Conservation (phyloP, 1,140 invertebrate genomes). For the Hyphantria cunea region DNA sequence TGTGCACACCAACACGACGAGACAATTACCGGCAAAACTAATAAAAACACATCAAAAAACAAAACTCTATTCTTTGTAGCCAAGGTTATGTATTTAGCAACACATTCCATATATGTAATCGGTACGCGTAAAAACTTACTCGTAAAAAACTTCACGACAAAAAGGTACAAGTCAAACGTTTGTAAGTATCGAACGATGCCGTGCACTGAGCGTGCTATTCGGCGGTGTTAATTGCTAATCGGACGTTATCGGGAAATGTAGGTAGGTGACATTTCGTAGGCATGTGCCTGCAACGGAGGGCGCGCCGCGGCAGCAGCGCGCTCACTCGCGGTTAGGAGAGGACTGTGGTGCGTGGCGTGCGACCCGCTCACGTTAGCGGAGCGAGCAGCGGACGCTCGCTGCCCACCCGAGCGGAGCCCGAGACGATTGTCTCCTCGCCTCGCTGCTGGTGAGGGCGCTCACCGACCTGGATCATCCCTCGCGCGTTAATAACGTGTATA, state of each 20-base stretch:
- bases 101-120: constrained; percentile 69
- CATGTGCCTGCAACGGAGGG: constrained; percentile 66
- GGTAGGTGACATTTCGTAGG: constrained; percentile 68
- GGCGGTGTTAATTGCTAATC: constrained; percentile 62
- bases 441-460: constrained; percentile 44
- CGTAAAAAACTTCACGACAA: constrained; percentile 51
- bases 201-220: constrained; percentile 49
- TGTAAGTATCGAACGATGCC: constrained; percentile 39
- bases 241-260: constrained; percentile 60
- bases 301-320: constrained; percentile 72
- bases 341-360: constrained; percentile 68
- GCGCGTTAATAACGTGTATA: constrained; percentile 48
- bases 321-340: constrained; percentile 73
- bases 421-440: constrained; percentile 35
- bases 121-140: constrained; percentile 41
- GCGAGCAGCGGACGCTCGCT: constrained; percentile 26
- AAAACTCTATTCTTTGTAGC: constrained; percentile 35
- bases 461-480: constrained; percentile 67
- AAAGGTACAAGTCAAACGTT: constrained; percentile 34
- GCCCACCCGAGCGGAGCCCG: constrained; percentile 45
- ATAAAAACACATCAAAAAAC: constrained; percentile 56
- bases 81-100: constrained; percentile 68
- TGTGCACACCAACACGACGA: constrained; percentile 48
- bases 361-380: constrained; percentile 35
- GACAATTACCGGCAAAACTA: constrained; percentile 49